phyloP scores from a whole-genome alignment of 2,888 invertebrate genomes.

The Helicoverpa assulta region DNA sequence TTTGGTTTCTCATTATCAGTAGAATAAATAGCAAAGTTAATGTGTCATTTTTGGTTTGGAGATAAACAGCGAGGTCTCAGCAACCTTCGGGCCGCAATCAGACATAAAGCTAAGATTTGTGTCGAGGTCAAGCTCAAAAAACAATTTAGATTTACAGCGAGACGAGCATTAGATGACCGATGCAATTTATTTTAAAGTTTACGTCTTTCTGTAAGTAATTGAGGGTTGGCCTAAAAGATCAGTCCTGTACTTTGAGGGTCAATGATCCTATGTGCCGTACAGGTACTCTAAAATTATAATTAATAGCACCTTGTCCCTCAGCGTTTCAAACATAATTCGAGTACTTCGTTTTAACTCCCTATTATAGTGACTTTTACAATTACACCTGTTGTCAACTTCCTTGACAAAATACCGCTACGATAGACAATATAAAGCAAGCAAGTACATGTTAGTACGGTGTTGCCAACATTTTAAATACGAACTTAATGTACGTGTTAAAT shows the following conservation, averaged over 20 bases:
- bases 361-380: background rate
- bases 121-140: conserved; percentile 68
- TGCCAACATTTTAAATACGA: conserved; percentile 44
- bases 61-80: conserved; percentile 64
- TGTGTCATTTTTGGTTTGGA: conserved; percentile 46
- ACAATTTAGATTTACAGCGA: conserved; percentile 58
- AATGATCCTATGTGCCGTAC: too few species aligned
- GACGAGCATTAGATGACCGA: conserved; percentile 14
- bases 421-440: conserved; percentile 7
- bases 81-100: conserved; percentile 58
- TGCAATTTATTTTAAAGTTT: conserved; percentile 25
- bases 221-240: too few species aligned
- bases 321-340: too few species aligned
- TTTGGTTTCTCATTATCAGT: conserved; percentile 34
- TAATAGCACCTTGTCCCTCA: too few species aligned
- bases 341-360: too few species aligned
- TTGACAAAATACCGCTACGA: background rate
- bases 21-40: conserved; percentile 29
- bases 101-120: conserved; percentile 66
- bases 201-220: background rate
- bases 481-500: conserved; percentile 49
- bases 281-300: too few species aligned
- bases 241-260: too few species aligned
- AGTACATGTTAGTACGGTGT: conserved; percentile 18
- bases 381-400: conserved; percentile 16